Evolutionary conservation across 1,140 invertebrate species (phyloP), one percentile per base, ranked within the genome.

Genomic region (Pseudomyrmex sp.): DNA sequence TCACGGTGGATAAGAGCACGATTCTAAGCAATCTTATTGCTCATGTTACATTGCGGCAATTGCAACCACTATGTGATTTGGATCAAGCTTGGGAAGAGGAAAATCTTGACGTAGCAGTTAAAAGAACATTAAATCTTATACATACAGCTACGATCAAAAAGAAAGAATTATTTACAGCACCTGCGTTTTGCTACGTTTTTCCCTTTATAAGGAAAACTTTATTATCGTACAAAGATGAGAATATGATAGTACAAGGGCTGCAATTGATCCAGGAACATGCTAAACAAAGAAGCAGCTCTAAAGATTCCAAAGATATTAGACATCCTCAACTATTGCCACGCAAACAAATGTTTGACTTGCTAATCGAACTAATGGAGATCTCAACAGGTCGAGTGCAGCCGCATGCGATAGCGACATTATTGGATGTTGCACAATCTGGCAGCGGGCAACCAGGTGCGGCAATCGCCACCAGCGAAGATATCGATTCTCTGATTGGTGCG

Each of bases 121-220:
- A 94, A 59, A 95, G 97, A 70, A 95, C 96, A n/a, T 93, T 98
- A 15, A 93, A 93, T 20, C 88, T 95, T 12, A 93, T 97, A 8
- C 95, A 97, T 86, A 88, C 91, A 1, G 90, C 92, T 9, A 96
- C 96, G 1, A 94, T 95, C 0, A 89, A 93, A 74, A 92, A 91
- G 61, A 92, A 90, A n/a, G 92, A 92, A 85, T 87, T 95, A 54
- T 95, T 98, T 56, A 95, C 95, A 3, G 96, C 96, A 0, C 96
- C 97, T 2, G 96, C 96, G 0, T 98, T 99, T 94, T 96, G 97
- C 56, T 98, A 97, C 90, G 95, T 96, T 26, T 99, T 98, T 92
- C 97, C 97, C 7, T 96, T 99, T 76, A 93, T 99, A 3, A 96
- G 96, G 80, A 94, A 95, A 84, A 96, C 97, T 76, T 89, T 98